phyloP scores from a whole-genome alignment of 92 coral and sea anemone genomes.

The Virgularia gustaviana region DNA sequence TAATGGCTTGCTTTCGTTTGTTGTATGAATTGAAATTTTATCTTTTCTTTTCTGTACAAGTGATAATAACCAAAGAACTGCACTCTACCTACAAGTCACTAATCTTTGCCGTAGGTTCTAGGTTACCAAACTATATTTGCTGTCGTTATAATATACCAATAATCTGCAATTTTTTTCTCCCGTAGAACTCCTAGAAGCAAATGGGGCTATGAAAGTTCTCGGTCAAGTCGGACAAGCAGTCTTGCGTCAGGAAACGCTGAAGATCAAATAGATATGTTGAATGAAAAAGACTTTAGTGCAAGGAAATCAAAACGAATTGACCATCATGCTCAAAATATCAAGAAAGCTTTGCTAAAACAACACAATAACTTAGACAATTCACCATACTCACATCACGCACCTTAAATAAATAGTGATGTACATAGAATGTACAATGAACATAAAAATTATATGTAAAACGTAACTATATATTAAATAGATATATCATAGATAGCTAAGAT shows the following conservation, averaged over 20 bases:
- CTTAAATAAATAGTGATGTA: neutral
- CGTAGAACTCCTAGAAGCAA: conserved; percentile 34
- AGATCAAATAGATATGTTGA: conserved; percentile 35
- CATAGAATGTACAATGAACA: neutral
- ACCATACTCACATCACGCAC: conserved; percentile 5
- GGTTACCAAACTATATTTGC: conserved; percentile 30
- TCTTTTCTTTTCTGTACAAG: no score
- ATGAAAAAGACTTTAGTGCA: conserved; percentile 42
- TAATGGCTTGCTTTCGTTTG: no score
- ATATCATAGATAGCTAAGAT: no score
- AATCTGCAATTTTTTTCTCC: neutral
- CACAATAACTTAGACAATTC: conserved; percentile 40
- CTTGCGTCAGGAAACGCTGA: conserved; percentile 56
- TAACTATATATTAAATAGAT: neutral
- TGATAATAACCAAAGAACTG: no score
- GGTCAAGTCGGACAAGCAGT: conserved; percentile 57
- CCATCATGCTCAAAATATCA: conserved; percentile 85
- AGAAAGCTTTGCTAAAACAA: conserved; percentile 76
- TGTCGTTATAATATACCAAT: neutral
- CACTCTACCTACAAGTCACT: no score
- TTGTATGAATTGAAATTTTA: no score
- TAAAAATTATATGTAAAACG: neutral
- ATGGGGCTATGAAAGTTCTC: conserved; percentile 33
- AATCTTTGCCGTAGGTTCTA: no score
- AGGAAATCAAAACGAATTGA: conserved; percentile 61